Base-by-base conservation (phyloP, 2,113 vertebrate genomes). In the Jaculus jaculus region DNA sequence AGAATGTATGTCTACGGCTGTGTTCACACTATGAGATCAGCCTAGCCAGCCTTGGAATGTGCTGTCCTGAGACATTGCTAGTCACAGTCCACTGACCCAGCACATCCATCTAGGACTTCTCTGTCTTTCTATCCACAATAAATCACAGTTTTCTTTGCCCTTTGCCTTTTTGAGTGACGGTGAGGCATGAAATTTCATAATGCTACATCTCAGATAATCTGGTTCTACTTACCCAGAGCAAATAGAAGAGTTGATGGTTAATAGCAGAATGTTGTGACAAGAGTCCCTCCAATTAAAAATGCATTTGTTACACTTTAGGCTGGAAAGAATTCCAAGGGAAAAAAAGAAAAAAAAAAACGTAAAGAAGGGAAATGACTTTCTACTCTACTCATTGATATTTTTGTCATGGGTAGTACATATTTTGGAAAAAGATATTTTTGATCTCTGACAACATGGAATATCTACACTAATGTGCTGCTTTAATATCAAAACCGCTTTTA, bases 221-320 rank as follows among this genome's bases (percentile, higher is more conserved):
- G 42, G 60, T 85, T 84, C 51, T 61, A 66, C 69, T 81, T 87
- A 85, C 85, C n/a, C 54, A 74, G 92, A 32, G 58, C 30, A 87
- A 95, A 75, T 37, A 82, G 18, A 74, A 30, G 7, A 81, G 69
- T 75, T 86, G 91, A 91, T 88, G 75, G 69, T 92, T 92, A 95
- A 94, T 68, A 82, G 60, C n/a, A 84, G 74, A 85, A 7, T 92
- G 85, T 73, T 92, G 61, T 2, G 66, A 84, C 20, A 84, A 89
- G 16, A 87, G 20, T 66, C 66, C 24, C 63, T 93, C 77, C 86
- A 81, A 87, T 89, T 92, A 94, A 96, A 93, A 88, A 69, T 54
- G 88, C 85, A 13, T 78, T 77, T 54, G 30, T 91, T 93, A n/a
- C 9, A 42, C 3, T 77, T 11, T 69, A 89, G 7, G 37, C 5